These are phyloP conservation scores for Strigops habroptila DNA, from an alignment of 2,113 vertebrate species.

Conservation along the genomic window DNA sequence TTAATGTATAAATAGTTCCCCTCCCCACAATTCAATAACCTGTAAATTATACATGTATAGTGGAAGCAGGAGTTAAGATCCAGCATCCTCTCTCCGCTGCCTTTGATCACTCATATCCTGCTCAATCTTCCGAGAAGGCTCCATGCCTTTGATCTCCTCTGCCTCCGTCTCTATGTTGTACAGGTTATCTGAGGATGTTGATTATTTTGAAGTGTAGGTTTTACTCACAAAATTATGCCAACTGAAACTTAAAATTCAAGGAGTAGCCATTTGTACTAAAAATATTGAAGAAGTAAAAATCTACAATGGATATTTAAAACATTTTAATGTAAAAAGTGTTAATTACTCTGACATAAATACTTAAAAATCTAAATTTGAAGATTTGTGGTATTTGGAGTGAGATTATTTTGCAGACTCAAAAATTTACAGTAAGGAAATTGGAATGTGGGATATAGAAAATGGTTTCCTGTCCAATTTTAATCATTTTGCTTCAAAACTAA, in stretches of 20 bases:
- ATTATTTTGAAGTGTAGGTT: neutral
- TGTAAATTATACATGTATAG: conserved; percentile 40
- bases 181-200: neutral
- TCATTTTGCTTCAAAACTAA: neutral
- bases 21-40: neutral
- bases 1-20: neutral
- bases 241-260: neutral
- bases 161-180: neutral
- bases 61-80: conserved; percentile 12
- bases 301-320: neutral
- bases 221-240: neutral
- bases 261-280: neutral
- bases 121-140: conserved; percentile 33
- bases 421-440: neutral
- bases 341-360: neutral
- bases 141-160: conserved; percentile 39
- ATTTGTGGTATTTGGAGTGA: neutral
- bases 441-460: neutral
- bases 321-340: neutral
- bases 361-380: neutral
- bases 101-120: conserved; percentile 56
- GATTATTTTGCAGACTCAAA: neutral
- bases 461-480: neutral
- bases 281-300: neutral
- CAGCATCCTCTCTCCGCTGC: conserved; percentile 3